Base-by-base conservation (phyloP, 2,797 vertebrate species). In the Gymnoscopelus braueri region DNA sequence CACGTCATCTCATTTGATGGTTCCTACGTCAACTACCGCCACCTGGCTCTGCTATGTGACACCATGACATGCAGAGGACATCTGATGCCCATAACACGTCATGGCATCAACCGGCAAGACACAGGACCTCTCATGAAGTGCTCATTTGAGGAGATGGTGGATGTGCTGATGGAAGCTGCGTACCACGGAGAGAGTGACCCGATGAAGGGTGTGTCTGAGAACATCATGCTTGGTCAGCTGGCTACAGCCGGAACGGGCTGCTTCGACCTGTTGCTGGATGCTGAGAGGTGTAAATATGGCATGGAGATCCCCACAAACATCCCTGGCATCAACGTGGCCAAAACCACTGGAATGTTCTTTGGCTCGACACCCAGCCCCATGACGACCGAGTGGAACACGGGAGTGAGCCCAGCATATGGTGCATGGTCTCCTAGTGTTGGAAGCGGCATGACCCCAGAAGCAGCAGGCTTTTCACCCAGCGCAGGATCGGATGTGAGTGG, bases 291-390 rank as follows among this genome's bases (percentile, higher is more conserved):
- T 92, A 98, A 98, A 69, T 97, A 96, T 0, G 97, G 97, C 77
- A 98, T 98, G 97, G 97, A 98, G 89, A 98, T 98, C 67, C 97
- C 97, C 0, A 98, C 96, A 13, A 97, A 97, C 87, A 96, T 98
- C 9, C 96, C 96, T 0, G 97, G 96, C 2, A 92, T 98, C 69
- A 97, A 97, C 5, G 95, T 96, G 4, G 96, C 94, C 0, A 96
- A 96, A 98, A 96, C 96, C 53, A 97, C 96, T 0, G 96, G 97
- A 48, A 98, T 98, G 97, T 98, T 98, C 92, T 98, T 97, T 2
- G 97, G 97, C 55, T 94, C 96, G 0, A 96, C 96, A 2, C 95
- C 96, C 12, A 98, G 96, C 73, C 97, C 97, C 1, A 96, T 97
- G 96, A 96, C 97, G 96, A 97, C 96, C 0, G 96, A 96, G 0